Evolutionary conservation across 2,113 vertebrate species (phyloP), one percentile per base, ranked within the genome.

Genomic region (Amphiprion percula): DNA sequence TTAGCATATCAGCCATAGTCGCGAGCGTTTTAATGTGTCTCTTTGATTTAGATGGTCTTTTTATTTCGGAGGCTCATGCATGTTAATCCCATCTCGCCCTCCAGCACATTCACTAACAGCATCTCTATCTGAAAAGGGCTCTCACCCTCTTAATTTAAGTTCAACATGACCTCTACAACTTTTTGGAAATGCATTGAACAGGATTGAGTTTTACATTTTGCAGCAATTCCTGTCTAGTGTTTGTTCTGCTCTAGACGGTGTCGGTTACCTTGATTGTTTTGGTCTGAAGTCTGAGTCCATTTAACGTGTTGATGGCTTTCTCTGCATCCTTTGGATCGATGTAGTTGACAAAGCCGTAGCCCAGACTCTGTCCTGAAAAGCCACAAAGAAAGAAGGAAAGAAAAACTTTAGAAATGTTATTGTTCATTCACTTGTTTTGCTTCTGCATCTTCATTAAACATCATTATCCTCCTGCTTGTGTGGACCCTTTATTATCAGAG

Each of bases 271-370:
- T 99, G 95, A 99, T 99, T 89, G 98, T 99, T 99, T 99, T 99
- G 95, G 98, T 99, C 95, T 99, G 98, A 96, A 99, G 98, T 97
- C 98, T 97, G 94, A 99, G 98, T 97, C 98, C 98, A 95, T 99
- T 99, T 98, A 99, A 97, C 88, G 98, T 99, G 95, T 99, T 99
- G 96, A 99, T 99, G 96, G 98, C 98, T 98, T 99, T 99, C 96
- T 99, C 98, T 95, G 98, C 98, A 94, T 99, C 98, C 96, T 99
- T 99, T 97, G 98, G 98, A 93, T 99, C 98, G 90, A 99, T 98
- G 95, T 99, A 99, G 95, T 99, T 99, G 94, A 99, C 98, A 90
- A 99, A 99, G 93, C 98, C 98, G 89, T 99, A 99, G 81, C 98
- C 98, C 95, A 99, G 96, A 95, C 98, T 99, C 95, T 99, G 98